Evolutionary conservation across 1,140 invertebrate species (phyloP), one percentile per base, ranked within the genome.

Genomic region (Anastrepha ludens): DNA sequence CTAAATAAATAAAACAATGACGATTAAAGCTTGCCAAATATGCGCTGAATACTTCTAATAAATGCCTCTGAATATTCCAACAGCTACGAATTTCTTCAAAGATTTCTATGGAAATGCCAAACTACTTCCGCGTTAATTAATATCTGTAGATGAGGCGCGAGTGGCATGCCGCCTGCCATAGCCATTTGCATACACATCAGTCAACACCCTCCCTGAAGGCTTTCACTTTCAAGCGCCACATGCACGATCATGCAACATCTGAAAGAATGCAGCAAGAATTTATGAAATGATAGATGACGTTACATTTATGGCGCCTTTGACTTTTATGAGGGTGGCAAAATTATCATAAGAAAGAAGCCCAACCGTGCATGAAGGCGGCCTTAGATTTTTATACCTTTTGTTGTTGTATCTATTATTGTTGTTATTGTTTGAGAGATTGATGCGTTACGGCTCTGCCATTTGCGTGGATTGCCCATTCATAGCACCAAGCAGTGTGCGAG

Each of bases 51-150:
- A 29, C 29, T 29, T 29, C 29, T 29, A 78, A 11, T 50, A 59
- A 39, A 47, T 70, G 15, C 20, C n/a, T 44, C 3, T 2, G 67
- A 44, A 55, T 15, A 15, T 20, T 55, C 5, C 15, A 3, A 41
- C 2, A 13, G 17, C 39, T n/a, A 86, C n/a, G 41, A n/a, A 58
- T 55, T 85, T 85, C 47, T 60, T 47, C n/a, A 29, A 15, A 58
- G 15, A 74, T 41, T 87, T 70, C 50, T 74, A 70, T 13, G 64
- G 6, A 87, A 55, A 70, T 87, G 29, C 55, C 86, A 87, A 20
- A 50, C 50, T 20, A 81, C 47, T 81, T 81, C 74, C 74, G 74
- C 47, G 8, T 81, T 81, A 58, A 81, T 81, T 70, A 81, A 29
- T 55, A 47, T 41, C 70, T 17, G 29, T 3, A 50, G 47, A 7